Conservation (phyloP, 2,113 vertebrate species). For the Oncorhynchus keta region DNA sequence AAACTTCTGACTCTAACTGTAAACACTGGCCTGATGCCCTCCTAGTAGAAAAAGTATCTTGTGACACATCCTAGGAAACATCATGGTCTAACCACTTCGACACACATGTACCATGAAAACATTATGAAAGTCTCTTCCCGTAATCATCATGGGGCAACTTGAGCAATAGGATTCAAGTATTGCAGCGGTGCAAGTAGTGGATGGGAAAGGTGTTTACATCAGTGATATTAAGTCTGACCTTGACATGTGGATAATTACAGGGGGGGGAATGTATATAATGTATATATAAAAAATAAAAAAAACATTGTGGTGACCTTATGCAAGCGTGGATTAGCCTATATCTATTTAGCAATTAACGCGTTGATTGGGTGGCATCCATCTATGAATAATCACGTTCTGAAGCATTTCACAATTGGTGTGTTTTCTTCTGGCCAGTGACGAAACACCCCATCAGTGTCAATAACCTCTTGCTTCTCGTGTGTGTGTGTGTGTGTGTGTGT, state of each 20-base stretch:
- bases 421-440: neutral
- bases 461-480: slow-evolving; percentile 6
- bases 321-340: too few relatives aligned
- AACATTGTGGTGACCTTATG: too few relatives aligned
- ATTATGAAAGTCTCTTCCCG: slow-evolving; percentile 60
- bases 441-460: neutral
- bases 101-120: neutral
- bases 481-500: slow-evolving; percentile 5
- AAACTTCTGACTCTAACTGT: slow-evolving; percentile 24
- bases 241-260: too few relatives aligned
- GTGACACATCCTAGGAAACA: slow-evolving; percentile 49
- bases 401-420: too few relatives aligned
- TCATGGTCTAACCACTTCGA: slow-evolving; percentile 20
- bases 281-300: too few relatives aligned
- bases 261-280: too few relatives aligned
- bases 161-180: slow-evolving; percentile 18
- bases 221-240: too few relatives aligned
- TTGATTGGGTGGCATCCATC: too few relatives aligned
- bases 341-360: too few relatives aligned
- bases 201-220: neutral
- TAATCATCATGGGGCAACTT: slow-evolving; percentile 26
- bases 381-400: too few relatives aligned
- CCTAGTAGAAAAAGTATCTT: slow-evolving; percentile 34
- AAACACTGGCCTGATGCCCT: neutral
- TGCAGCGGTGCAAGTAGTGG: neutral